Percentiles rank a stretch among this genome's conserved stretches.
These are phyloP conservation scores for Diachasmimorpha longicaudata DNA, from an alignment of 1,140 invertebrate genomes.

Conservation along the genomic window DNA sequence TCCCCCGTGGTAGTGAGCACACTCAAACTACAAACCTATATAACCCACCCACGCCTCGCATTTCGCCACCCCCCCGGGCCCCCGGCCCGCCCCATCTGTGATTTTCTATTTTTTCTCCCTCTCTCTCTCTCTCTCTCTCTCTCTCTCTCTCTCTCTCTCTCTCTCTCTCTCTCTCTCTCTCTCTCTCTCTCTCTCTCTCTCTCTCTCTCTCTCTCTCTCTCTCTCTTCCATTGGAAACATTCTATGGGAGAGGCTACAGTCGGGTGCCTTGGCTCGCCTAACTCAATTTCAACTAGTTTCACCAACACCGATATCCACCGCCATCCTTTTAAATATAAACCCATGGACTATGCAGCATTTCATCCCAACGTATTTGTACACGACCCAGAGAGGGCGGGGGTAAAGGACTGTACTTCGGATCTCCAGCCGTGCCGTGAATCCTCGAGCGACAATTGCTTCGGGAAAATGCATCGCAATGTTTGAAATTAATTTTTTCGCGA, in stretches of 20 bases:
- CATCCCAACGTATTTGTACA: background rate
- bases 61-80: background rate
- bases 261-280: background rate
- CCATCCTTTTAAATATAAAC: background rate
- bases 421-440: too few relatives aligned
- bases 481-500: background rate
- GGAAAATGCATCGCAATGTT: background rate
- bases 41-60: background rate
- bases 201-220: too few relatives aligned
- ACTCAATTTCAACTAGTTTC: slow-evolving; percentile 9
- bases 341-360: background rate
- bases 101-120: background rate
- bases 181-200: too few relatives aligned
- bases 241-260: background rate
- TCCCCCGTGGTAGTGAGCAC: background rate
- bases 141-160: too few relatives aligned
- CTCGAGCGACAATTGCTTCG: background rate
- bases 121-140: too few relatives aligned
- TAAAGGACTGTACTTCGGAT: background rate
- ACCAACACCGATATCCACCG: background rate
- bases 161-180: too few relatives aligned
- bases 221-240: background rate
- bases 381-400: too few relatives aligned
- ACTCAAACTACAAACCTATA: background rate
- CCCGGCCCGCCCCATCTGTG: background rate